phyloP scores from a whole-genome alignment of 2,797 vertebrate genomes.

The Crotalus adamanteus region DNA sequence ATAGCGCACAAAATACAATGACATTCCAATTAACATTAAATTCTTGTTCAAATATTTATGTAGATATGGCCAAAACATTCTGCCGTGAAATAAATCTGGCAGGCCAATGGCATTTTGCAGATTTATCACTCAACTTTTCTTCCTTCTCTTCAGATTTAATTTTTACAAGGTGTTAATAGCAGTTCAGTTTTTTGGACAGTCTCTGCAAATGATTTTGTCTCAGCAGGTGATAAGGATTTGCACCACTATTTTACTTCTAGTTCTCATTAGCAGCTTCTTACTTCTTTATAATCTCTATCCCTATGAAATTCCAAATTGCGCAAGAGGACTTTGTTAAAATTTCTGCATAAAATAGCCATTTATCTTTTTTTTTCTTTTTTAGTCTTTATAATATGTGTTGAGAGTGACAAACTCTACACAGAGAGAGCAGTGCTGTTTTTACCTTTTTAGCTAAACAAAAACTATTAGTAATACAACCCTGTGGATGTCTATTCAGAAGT shows the following conservation, averaged over 20 bases:
- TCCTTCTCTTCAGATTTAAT: slow-evolving; percentile 68
- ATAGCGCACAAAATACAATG: slow-evolving; percentile 23
- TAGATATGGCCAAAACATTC: slow-evolving; percentile 68
- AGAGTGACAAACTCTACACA: slow-evolving; percentile 41
- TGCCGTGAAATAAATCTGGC: slow-evolving; percentile 70
- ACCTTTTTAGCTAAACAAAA: slow-evolving; percentile 38
- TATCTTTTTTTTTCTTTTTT: slow-evolving; percentile 49
- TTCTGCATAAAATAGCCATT: slow-evolving; percentile 69
- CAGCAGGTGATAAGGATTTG: slow-evolving; percentile 74
- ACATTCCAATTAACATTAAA: slow-evolving; percentile 73
- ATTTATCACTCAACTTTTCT: slow-evolving; percentile 61
- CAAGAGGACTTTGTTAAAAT: slow-evolving; percentile 71
- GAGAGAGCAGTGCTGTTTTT: background rate
- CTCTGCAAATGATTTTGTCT: slow-evolving; percentile 70
- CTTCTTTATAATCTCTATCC: slow-evolving; percentile 75
- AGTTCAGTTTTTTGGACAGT: slow-evolving; percentile 63
- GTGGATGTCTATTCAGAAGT: background rate
- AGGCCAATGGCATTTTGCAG: slow-evolving; percentile 68
- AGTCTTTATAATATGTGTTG: slow-evolving; percentile 44
- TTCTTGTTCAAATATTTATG: slow-evolving; percentile 77
- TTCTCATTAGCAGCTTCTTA: slow-evolving; percentile 76
- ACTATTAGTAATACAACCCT: background rate
- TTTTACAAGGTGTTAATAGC: slow-evolving; percentile 72
- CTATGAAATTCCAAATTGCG: slow-evolving; percentile 69
- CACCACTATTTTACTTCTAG: slow-evolving; percentile 76